A percentile compares a stretch with the other conserved stretches of the same genome.
These are phyloP conservation scores for Chiridota heheva DNA, from an alignment of 35 echinoderm and acorn worm genomes.

Conservation along the genomic window DNA sequence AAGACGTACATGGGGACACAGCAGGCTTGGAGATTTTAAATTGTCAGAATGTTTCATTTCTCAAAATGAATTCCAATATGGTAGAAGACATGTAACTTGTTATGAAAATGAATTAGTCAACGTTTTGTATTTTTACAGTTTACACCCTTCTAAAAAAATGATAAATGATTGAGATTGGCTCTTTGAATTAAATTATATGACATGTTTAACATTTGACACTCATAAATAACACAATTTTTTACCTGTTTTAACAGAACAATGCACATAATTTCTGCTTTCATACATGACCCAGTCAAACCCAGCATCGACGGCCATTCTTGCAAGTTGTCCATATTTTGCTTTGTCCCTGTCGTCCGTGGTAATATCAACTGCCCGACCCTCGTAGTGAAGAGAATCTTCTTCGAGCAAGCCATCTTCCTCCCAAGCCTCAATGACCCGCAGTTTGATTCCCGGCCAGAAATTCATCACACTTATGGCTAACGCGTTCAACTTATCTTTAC, in stretches of 20 bases:
- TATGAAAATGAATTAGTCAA: neutral
- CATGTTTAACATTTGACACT: too few relatives aligned
- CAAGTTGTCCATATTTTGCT: slow-evolving; percentile 87
- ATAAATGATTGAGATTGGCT: too few relatives aligned
- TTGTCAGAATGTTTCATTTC: too few relatives aligned
- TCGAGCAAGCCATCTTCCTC: slow-evolving; percentile 80
- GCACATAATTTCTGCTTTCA: slow-evolving; percentile 68
- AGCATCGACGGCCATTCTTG: slow-evolving; percentile 89
- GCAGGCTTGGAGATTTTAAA: too few relatives aligned
- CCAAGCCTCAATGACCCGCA: slow-evolving; percentile 93
- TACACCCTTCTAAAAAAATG: too few relatives aligned
- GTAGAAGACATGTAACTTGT: too few relatives aligned
- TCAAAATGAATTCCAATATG: too few relatives aligned
- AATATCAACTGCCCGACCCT: slow-evolving; percentile 91
- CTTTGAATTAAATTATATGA: too few relatives aligned
- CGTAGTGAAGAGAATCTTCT: slow-evolving; percentile 73
- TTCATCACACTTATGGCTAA: slow-evolving; percentile 97
- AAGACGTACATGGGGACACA: too few relatives aligned
- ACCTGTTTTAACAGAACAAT: slow-evolving; percentile 95
- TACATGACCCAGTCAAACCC: slow-evolving; percentile 97
- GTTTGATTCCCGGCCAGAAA: slow-evolving; percentile 74
- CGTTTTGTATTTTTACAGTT: neutral
- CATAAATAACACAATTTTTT: too few relatives aligned
- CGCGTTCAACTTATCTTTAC: slow-evolving; percentile 91
- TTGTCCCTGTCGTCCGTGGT: slow-evolving; percentile 90